Base-by-base conservation (phyloP, 1,140 invertebrate species). In the Papilio polyxenes region DNA sequence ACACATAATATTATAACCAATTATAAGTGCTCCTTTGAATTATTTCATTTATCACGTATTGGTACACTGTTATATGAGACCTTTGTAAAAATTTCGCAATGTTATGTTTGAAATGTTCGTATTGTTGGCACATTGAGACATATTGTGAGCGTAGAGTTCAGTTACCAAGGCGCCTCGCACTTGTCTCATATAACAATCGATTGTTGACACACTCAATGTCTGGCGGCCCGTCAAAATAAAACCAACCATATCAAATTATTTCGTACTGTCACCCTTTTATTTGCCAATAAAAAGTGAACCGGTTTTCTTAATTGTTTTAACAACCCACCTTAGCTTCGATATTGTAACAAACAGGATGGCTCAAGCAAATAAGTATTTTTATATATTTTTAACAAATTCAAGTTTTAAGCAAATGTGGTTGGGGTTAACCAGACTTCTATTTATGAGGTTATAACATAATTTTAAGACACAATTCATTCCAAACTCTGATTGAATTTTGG, bases 171-270 rank as follows among this genome's bases (percentile, higher is more conserved):
- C 81, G 80, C 59, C 76, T 82, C 69, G 49, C 53, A 82, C 69
- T 75, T 81, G 83, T 83, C 80, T 83, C 83, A 83, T 82, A 83
- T 83, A 83, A 83, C 83, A 83, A 82, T 83, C 83, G 83, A 83
- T 81, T 82, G 81, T 83, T 83, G 83, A 83, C 76, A 82, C 81
- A 83, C 69, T 69, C 78, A 51, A 77, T 77, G 83, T 82, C 83
- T 83, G 75, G 51, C 75, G 75, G 74, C n/a, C 75, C 51, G 80
- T 53, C 81, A 77, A 65, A 82, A 72, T 82, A 69, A 72, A 51
- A 77, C 59, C 13, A 48, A 56, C 44, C 76, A 37, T 82, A 80
- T 82, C 83, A 86, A 85, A 86, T 86, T 80, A 62, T 40, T 49
- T 23, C n/a, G 44, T 62, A 80, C 69, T 44, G 44, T 49, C 78